phyloP scores from a whole-genome alignment of 2,888 invertebrate species.

The Tryphoninae sp. region DNA sequence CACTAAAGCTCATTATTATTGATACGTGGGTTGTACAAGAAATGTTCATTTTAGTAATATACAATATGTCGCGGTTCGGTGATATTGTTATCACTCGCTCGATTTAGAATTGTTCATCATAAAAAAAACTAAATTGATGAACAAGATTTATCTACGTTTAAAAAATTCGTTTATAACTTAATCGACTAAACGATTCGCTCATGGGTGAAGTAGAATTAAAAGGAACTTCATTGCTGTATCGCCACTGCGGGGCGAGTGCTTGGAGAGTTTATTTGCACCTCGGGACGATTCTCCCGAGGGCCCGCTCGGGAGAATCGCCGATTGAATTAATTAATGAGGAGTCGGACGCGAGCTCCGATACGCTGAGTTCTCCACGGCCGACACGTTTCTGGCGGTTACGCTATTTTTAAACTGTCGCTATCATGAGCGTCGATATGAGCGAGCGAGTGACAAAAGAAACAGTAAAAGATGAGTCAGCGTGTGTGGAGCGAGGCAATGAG shows the following conservation, averaged over 20 bases:
- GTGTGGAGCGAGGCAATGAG: not conserved
- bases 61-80: no score
- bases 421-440: not conserved
- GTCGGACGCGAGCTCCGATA: conserved; percentile 20
- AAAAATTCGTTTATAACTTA: no score
- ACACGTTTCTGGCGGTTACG: conserved; percentile 21
- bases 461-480: conserved; percentile 6
- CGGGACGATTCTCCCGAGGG: conserved; percentile 3
- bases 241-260: not conserved
- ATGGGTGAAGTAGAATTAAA: not conserved
- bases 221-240: not conserved
- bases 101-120: no score
- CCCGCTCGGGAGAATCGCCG: conserved; percentile 25
- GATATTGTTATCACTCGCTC: no score
- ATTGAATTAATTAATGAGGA: conserved; percentile 65
- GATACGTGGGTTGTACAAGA: no score
- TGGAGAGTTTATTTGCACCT: conserved; percentile 25
- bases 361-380: conserved; percentile 1
- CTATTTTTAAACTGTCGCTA: conserved; percentile 46
- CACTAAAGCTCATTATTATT: no score
- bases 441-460: conserved; percentile 58
- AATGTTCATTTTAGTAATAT: no score
- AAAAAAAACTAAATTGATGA: no score
- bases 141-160: no score
- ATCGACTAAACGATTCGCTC: not conserved